Percentiles rank a stretch among this genome's conserved stretches.
Evolutionary conservation across 1,140 invertebrate species (phyloP).

Genomic region (Lepidurus couesii): DNA sequence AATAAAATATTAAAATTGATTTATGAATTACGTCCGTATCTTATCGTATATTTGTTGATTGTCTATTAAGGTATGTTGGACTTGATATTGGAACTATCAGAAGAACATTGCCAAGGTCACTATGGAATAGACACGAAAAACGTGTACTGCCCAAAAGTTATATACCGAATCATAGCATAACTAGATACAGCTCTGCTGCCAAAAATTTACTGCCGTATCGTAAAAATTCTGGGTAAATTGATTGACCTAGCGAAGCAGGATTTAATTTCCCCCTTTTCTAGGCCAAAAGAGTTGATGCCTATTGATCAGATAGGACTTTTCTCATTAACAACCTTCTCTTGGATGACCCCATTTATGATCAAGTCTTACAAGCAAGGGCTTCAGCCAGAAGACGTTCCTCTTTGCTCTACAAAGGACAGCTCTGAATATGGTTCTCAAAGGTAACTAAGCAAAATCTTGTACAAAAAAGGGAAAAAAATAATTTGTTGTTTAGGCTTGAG

Average conservation of each 20-base stretch:
- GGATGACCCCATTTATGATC: conserved; percentile 55
- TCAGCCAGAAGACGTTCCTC: conserved; percentile 47
- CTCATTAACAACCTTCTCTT: conserved; percentile 54
- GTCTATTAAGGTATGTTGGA: conserved; percentile 35
- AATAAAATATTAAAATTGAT: background rate
- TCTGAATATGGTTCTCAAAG: conserved; percentile 48
- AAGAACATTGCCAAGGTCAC: conserved; percentile 35
- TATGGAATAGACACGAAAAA: conserved; percentile 35
- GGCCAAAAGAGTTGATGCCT: conserved; percentile 43
- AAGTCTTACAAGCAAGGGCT: conserved; percentile 50
- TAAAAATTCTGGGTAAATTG: conserved; percentile 34
- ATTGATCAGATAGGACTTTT: conserved; percentile 51
- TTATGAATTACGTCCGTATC: background rate
- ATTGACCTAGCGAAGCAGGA: background rate
- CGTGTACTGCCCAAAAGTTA: conserved; percentile 34
- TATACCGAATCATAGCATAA: conserved; percentile 23
- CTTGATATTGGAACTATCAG: conserved; percentile 38
- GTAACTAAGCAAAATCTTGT: conserved; percentile 42
- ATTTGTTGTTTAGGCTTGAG: conserved; percentile 46
- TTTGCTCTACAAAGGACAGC: conserved; percentile 50
- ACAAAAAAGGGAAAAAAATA: background rate
- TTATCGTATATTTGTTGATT: conserved; percentile 27
- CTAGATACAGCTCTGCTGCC: conserved; percentile 35
- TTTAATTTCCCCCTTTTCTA: conserved; percentile 33
- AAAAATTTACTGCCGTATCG: conserved; percentile 38